Base-by-base conservation (phyloP, 2,888 invertebrate genomes). In the Eretmocerus hayati region DNA sequence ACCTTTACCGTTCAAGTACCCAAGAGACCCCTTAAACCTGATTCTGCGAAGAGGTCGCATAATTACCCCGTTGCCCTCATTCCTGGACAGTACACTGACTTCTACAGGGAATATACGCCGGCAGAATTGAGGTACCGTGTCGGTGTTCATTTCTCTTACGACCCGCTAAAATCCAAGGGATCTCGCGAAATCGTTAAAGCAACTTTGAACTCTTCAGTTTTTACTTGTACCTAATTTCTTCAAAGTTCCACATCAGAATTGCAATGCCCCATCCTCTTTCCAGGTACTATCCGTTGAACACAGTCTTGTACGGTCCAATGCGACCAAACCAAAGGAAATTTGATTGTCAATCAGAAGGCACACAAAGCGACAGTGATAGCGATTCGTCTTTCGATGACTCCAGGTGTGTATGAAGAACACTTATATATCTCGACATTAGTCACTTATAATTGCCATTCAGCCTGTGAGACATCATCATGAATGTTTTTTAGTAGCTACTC, bases 51-150 rank as follows among this genome's bases (percentile, higher is more conserved):
- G 41, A 75, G 74, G 42, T 78, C 78, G 58, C 81, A 82, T 35
- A 71, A 80, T 71, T 99, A 95, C 77, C 97, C 97, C 18, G 84
- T 95, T 53, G 85, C 96, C 37, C 76, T 99, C 55, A 84, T 99
- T 60, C 93, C 95, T 31, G 96, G 96, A n/a, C 99, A 99, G 75
- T 97, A 84, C 75, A 87, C 89, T 59, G 90, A 94, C 71, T 80
- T 81, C 66, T 95, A 87, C 73, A 67, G 59, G 63, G 61, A 71
- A 49, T 95, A 90, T 69, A 83, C 87, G 2, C 76, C 90, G 5
- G 81, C 85, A 13, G 92, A 96, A 72, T 75, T 97, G 48, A 54
- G 61, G 50, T 51, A 30, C 13, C 9, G 11, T 26, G 11, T 26
- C n/a, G n/a, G n/a, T n/a, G n/a, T n/a, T n/a, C n/a, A n/a, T n/a